Conservation (phyloP, 2,113 vertebrate species). For the Uria lomvia region DNA sequence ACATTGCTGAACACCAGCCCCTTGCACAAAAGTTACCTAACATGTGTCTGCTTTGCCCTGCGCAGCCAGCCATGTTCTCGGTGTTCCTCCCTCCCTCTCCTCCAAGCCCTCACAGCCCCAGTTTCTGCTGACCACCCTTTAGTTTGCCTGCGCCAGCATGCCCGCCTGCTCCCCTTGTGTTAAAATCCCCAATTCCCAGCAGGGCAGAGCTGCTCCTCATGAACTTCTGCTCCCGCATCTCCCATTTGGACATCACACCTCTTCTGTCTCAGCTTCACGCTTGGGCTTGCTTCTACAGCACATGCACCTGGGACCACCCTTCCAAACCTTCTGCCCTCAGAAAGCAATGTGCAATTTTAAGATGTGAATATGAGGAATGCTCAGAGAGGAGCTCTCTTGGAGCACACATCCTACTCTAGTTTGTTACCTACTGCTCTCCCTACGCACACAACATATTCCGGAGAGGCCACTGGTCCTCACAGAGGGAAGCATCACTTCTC, state of each 20-base stretch:
- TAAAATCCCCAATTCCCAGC: background rate
- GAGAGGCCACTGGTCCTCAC: background rate
- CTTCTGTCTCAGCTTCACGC: background rate
- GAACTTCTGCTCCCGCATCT: background rate
- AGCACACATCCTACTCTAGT: background rate
- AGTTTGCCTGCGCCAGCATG: too few relatives aligned
- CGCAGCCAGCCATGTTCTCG: background rate
- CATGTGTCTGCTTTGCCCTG: background rate
- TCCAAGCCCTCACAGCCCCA: background rate
- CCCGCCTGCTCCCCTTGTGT: background rate
- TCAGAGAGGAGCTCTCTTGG: background rate
- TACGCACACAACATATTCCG: fast-evolving
- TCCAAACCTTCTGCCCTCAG: background rate
- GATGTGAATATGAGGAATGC: background rate
- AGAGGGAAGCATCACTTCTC: background rate
- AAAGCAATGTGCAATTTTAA: background rate
- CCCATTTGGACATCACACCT: background rate
- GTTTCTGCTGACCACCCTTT: background rate
- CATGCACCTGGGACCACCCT: background rate
- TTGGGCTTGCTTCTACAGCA: background rate
- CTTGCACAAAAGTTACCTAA: background rate
- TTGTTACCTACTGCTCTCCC: background rate
- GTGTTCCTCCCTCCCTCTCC: background rate
- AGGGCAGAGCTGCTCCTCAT: background rate
- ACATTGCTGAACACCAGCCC: fast-evolving